Conservation (phyloP, 1,140 invertebrate species). For the Bombus turneri region DNA sequence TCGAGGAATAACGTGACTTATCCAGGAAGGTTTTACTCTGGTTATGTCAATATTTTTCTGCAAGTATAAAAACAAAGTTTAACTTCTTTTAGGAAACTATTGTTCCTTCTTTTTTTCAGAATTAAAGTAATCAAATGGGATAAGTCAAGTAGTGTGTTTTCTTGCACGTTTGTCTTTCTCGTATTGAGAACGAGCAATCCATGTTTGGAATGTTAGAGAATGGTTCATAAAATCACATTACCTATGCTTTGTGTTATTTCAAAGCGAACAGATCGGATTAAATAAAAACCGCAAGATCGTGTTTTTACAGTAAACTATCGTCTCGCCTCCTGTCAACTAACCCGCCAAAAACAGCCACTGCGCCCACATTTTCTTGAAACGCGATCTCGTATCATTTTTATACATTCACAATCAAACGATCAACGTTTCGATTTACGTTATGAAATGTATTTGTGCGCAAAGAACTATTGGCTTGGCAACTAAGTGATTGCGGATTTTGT, state of each 20-base stretch:
- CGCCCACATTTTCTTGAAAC: slow-evolving; percentile 11
- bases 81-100: too few species aligned
- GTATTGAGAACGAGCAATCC: not conserved
- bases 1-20: too few species aligned
- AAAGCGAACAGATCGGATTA: not conserved
- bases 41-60: too few species aligned
- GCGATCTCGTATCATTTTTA: not conserved
- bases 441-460: not conserved
- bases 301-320: not conserved
- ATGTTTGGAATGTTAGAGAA: not conserved
- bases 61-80: too few species aligned
- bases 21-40: too few species aligned
- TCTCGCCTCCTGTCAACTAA: too few species aligned
- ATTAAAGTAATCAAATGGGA: too few species aligned
- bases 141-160: too few species aligned
- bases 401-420: not conserved
- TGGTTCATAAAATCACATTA: not conserved
- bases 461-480: not conserved
- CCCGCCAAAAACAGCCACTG: not conserved
- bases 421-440: not conserved
- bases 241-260: not conserved
- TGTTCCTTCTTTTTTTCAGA: too few species aligned
- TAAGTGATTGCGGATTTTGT: too few species aligned
- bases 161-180: too few species aligned
- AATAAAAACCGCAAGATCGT: slow-evolving; percentile 5